phyloP scores from a whole-genome alignment of 2,888 invertebrate species.

The Merodon equestris region DNA sequence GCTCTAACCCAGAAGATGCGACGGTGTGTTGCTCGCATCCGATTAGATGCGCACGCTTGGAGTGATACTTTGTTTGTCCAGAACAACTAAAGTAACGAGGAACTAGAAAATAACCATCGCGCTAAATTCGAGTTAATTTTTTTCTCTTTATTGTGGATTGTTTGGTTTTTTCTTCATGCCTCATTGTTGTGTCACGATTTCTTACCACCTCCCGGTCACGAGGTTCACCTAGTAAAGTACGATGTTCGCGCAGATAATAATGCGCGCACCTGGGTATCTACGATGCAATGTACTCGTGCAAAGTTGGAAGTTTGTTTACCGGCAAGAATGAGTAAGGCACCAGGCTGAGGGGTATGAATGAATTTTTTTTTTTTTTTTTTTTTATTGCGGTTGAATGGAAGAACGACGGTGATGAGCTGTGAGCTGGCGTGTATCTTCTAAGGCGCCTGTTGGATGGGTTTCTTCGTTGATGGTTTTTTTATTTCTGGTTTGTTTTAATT shows the following conservation, averaged over 20 bases:
- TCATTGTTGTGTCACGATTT: slow-evolving; percentile 67
- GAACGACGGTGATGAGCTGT: too few relatives aligned
- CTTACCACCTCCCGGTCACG: slow-evolving; percentile 66
- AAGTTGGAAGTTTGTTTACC: too few relatives aligned
- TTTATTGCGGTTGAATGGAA: neutral
- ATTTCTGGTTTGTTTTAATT: slow-evolving; percentile 4
- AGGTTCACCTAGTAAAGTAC: slow-evolving; percentile 63
- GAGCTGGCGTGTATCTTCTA: slow-evolving; percentile 15
- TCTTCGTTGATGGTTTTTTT: neutral
- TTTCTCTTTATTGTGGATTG: neutral
- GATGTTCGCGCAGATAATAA: slow-evolving; percentile 15
- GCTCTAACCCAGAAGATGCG: neutral
- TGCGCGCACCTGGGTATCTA: slow-evolving; percentile 39
- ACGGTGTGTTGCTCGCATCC: slow-evolving; percentile 12
- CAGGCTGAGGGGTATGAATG: slow-evolving; percentile 23
- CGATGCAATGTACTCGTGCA: neutral
- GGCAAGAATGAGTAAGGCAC: slow-evolving; percentile 17
- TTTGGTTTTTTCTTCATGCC: slow-evolving; percentile 28
- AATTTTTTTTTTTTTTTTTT: slow-evolving; percentile 23
- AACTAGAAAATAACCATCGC: slow-evolving; percentile 16
- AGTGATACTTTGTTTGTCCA: slow-evolving; percentile 24
- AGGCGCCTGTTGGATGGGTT: slow-evolving; percentile 18
- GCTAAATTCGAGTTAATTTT: slow-evolving; percentile 37
- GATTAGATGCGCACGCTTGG: slow-evolving; percentile 30
- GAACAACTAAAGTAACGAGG: neutral